Evolutionary conservation across 2,888 invertebrate species (phyloP), one percentile per base, ranked within the genome.

Genomic region (Macaria liturata): DNA sequence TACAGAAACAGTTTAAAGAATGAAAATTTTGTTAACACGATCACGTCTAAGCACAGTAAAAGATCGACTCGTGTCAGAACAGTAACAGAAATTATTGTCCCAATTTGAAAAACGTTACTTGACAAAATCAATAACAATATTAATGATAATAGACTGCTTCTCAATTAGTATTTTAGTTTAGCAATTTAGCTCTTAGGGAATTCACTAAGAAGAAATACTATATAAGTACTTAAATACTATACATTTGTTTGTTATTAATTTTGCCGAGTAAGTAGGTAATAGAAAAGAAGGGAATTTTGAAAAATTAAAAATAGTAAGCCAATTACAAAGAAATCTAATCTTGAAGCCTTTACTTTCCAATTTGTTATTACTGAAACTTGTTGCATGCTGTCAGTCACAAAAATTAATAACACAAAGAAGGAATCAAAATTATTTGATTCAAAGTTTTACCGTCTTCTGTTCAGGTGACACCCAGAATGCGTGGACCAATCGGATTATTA

Each of bases 341-440:
- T 67, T 69, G 65, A 88, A 89, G 87, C 88, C 76, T 75, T 69
- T 68, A 81, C 75, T 74, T 72, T 76, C 74, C 70, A 80, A 76
- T 77, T 74, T 78, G 78, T 86, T 84, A 84, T 78, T 66, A 71
- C 66, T 68, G 62, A 66, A 73, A 49, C 20, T 31, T 75, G 66
- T 78, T 67, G 88, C 91, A 91, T 91, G 91, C 91, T 80, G 91
- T 91, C 85, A 91, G 89, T 91, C 86, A 91, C 90, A 88, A 83
- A 75, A 76, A 83, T 80, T 79, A 82, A 78, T 79, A 80, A 83
- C 76, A 83, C 75, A 84, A 76, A 37, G 7, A 59, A 84, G 62
- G 73, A 76, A 76, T 72, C 70, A 74, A 71, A 72, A 69, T 69
- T 78, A 59, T 69, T 81, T 78, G 78, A 83, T 78, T 85, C 88